phyloP scores from a whole-genome alignment of 2,113 vertebrate genomes.

The Jaculus jaculus region DNA sequence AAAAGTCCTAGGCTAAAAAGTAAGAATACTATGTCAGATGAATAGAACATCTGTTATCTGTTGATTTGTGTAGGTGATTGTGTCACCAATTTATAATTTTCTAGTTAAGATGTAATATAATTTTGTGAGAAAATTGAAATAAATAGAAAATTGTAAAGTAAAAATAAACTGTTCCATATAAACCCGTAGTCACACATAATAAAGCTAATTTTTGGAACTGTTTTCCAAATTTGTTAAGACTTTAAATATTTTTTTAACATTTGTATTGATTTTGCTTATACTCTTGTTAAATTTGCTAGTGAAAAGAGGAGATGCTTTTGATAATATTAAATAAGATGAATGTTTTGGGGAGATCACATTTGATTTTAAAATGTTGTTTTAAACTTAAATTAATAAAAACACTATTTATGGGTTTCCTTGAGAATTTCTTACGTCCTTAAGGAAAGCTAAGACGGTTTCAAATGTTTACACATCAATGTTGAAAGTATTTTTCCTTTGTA shows the following conservation, averaged over 20 bases:
- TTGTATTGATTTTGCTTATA: neutral
- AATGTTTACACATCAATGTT: conserved; percentile 23
- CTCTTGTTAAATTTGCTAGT: neutral
- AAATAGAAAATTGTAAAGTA: neutral
- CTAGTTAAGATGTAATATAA: neutral
- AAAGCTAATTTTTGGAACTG: neutral
- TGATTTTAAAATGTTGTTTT: neutral
- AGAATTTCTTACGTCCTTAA: neutral
- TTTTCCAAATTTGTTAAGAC: neutral
- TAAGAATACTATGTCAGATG: neutral
- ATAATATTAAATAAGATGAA: neutral
- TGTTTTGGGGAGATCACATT: neutral
- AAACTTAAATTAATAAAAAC: neutral
- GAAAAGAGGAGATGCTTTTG: neutral
- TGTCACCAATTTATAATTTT: neutral
- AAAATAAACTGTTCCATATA: neutral
- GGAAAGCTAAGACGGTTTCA: neutral
- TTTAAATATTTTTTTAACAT: neutral
- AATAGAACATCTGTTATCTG: neutral
- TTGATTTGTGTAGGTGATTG: neutral
- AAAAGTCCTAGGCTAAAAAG: too few species aligned
- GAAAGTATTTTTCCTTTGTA: neutral
- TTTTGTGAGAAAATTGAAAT: neutral
- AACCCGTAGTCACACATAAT: neutral
- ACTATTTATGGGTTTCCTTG: neutral